Base-by-base conservation (phyloP, 2,888 invertebrate species). In the Nomada fucata region DNA sequence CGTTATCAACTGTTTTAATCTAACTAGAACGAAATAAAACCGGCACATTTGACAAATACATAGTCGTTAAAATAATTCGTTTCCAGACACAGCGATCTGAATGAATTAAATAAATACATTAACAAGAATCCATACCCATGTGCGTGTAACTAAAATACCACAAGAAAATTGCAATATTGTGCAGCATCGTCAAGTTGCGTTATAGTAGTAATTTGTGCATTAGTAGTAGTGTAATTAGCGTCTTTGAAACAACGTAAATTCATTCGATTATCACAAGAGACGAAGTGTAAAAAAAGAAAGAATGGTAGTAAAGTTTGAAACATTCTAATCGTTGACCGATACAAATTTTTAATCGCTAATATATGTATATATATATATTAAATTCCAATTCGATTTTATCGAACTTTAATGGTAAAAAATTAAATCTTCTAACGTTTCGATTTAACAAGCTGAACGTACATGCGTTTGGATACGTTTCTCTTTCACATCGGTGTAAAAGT, bases 161-260 rank as follows among this genome's bases (percentile, higher is more conserved):
- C 67, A 59, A 57, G 3, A 57, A 42, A 36, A 73, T 59, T 55
- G 2, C n/a, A 59, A 82, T 9, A 59, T 68, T 72, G 76, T 60
- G 76, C 68, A 53, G 10, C 26, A 44, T 57, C 18, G 13, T 64
- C 76, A 29, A 73, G 20, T 69, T 76, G 20, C 61, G 29, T 47
- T 18, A 15, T 47, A 44, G 18, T 36, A 52, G 63, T 47, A 71
- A 71, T 53, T 81, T 83, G 76, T 83, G 76, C 82, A 57, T 53
- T 55, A 52, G 47, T 69, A 64, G 10, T 44, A 20, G 23, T 18
- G 15, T 52, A 44, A 47, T 23, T 9, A 57, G 15, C 23, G 15
- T 36, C 10, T 44, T 42, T 20, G n/a, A 69, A 44, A 15, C 26
- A 55, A 74, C 3, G 18, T 18, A 59, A 68, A 53, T 36, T 26